Evolutionary conservation across 2,888 invertebrate species (phyloP), one percentile per base, ranked within the genome.

Genomic region (Tineola bisselliella): DNA sequence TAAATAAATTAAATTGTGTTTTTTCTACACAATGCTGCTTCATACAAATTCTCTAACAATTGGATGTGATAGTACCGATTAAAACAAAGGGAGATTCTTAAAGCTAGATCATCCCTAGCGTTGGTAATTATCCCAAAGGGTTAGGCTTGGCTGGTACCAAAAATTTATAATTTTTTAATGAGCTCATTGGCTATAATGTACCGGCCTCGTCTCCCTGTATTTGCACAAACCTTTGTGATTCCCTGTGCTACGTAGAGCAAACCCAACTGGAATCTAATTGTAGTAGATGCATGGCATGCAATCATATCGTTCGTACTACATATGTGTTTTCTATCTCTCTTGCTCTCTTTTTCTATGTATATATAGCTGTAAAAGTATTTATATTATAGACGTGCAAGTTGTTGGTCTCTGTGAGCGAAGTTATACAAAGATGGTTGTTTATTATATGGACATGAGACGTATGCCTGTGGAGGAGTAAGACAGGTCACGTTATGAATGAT

Each of bases 91-190:
- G 13, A 30, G 8, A 25, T 19, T 13, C 38, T 61, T 13, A 12
- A 48, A 11, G 61, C 61, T 61, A 44, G 61, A 30, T 12, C 13
- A 18, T 11, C 58, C 19, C 56, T 61, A 25, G 44, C 44, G 2
- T 44, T 56, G 61, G 58, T 61, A 56, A 56, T 30, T 48, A 48
- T 48, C 48, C n/a, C 17, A 15, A 17, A 48, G 43, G 43, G 43
- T 13, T 43, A 52, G 56, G 56, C 30, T 6, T 19, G 56, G 56
- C 56, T 56, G 56, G 56, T 56, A 56, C 56, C 48, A 6, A 48
- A 44, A 48, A 38, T 38, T 38, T 12, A 38, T n/a, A 10, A 38
- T 38, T 4, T 38, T 12, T 6, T 38, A 10, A 38, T 6, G 10
- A 3, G 4, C 43, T 13, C 2, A 43, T 43, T 43, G 43, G 43